Conservation (phyloP, 2,113 vertebrate species). For the Thinocorus orbignyianus region DNA sequence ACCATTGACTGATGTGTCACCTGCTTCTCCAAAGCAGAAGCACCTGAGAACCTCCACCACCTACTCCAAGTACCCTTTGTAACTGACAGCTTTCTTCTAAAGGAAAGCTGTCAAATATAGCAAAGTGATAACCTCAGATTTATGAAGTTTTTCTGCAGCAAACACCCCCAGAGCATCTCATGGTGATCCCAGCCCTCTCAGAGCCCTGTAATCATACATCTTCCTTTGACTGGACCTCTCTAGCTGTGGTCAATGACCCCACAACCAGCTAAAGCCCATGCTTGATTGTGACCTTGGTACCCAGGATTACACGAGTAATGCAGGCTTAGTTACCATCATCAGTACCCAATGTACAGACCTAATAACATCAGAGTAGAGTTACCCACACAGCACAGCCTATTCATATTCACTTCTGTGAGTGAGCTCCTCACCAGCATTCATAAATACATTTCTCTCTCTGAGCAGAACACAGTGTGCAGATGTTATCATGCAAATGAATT, state of each 20-base stretch:
- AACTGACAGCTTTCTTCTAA: background rate
- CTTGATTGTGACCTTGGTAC: background rate
- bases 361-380: slow-evolving; percentile 22
- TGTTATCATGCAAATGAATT: background rate
- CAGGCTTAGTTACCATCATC: background rate
- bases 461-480: slow-evolving; percentile 34
- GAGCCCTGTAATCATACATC: background rate
- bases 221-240: background rate
- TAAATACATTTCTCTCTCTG: background rate
- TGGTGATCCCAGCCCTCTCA: background rate
- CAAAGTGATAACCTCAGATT: background rate
- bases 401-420: slow-evolving; percentile 16
- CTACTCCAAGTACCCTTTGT: background rate
- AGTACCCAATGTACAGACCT: slow-evolving; percentile 3
- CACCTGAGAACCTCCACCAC: background rate
- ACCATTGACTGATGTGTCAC: background rate
- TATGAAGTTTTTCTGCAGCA: background rate
- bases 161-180: background rate
- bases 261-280: background rate
- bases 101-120: background rate
- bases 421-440: background rate
- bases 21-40: slow-evolving; percentile 3
- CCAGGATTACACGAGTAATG: background rate
- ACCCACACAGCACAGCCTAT: background rate
- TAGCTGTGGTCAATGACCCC: background rate